These are phyloP conservation scores for Apoderus coryli DNA, from an alignment of 2,888 invertebrate genomes.

Conservation along the genomic window DNA sequence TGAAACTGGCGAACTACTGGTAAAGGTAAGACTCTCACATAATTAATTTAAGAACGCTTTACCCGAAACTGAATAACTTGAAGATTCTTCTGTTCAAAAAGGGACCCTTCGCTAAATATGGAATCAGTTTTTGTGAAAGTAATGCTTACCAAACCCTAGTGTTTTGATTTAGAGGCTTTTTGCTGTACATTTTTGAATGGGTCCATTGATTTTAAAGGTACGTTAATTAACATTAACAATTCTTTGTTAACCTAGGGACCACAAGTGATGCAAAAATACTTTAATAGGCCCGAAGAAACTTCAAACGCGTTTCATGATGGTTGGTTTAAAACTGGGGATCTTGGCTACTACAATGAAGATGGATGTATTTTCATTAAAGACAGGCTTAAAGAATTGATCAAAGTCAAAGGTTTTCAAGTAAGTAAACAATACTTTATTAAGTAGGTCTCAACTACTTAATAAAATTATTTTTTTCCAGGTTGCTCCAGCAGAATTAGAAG, in stretches of 20 bases:
- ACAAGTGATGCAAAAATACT: constrained; percentile 72
- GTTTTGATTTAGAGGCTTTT: no score
- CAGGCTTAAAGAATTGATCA: constrained; percentile 71
- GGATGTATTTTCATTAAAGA: constrained; percentile 57
- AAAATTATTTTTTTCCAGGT: constrained; percentile 33
- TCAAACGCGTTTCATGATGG: constrained; percentile 48
- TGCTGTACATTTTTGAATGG: no score
- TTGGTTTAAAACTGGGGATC: constrained; percentile 64
- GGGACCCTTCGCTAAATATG: no score
- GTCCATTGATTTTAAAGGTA: no score
- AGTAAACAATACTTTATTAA: constrained; percentile 1
- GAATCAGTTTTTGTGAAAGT: no score
- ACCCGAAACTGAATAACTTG: no score
- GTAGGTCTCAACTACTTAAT: background rate
- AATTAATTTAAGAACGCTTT: no score
- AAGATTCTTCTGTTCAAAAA: no score
- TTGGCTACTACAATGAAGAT: constrained; percentile 41
- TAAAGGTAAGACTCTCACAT: no score
- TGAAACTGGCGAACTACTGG: constrained; percentile 9
- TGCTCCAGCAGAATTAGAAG: constrained; percentile 79
- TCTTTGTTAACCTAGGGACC: no score
- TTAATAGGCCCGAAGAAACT: constrained; percentile 51
- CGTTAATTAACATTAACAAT: no score
- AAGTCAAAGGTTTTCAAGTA: constrained; percentile 48
- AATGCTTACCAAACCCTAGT: no score